These are phyloP conservation scores for Catostomus latipinnis DNA, from an alignment of 2,797 vertebrate species.

Conservation along the genomic window DNA sequence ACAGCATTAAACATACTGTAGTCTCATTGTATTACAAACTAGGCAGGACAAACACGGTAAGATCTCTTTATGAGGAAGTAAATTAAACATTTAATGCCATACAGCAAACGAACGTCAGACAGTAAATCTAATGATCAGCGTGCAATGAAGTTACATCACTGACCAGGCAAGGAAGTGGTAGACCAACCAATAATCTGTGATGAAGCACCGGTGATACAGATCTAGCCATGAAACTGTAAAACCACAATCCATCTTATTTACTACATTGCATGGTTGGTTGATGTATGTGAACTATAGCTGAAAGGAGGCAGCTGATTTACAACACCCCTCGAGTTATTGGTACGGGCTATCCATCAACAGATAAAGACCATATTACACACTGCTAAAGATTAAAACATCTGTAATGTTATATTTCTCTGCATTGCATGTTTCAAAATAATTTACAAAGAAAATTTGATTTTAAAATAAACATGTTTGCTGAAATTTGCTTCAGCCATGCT, in stretches of 20 bases:
- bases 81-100: no score
- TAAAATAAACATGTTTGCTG: neutral
- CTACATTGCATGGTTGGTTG: neutral
- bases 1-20: no score
- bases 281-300: neutral
- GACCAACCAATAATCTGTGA: neutral
- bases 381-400: constrained; percentile 2
- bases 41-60: neutral
- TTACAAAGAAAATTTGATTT: neutral
- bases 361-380: neutral
- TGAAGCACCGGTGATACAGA: constrained; percentile 11
- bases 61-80: neutral
- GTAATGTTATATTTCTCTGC: neutral
- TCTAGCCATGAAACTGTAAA: constrained; percentile 18
- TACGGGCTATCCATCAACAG: neutral
- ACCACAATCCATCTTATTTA: neutral
- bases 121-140: neutral
- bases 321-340: neutral
- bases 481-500: neutral
- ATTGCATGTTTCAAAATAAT: neutral
- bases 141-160: constrained; percentile 6
- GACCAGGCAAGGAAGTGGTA: constrained; percentile 11
- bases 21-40: no score
- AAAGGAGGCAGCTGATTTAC: neutral
- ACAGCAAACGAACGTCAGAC: neutral